Base-by-base conservation (phyloP, 2,888 invertebrate species). In the Ophraella communa region DNA sequence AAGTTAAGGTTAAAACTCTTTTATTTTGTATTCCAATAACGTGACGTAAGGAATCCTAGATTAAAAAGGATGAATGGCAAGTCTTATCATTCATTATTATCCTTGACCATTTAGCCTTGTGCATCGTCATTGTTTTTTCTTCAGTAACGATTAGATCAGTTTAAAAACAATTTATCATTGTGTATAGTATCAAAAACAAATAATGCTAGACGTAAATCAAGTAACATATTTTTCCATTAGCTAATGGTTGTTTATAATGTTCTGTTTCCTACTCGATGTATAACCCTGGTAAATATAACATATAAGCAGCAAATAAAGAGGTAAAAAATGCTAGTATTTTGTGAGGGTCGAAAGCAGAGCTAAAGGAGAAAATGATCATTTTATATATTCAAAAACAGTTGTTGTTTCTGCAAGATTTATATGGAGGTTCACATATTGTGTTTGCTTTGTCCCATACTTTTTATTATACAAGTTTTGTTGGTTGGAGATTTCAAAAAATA, bases 241-340 rank as follows among this genome's bases (percentile, higher is more conserved):
- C 47, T 47, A 47, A 47, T 47, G 47, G 47, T 47, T 21, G 21
- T 47, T 47, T 47, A 47, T 47, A 47, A 47, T 47, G 47, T 47
- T 21, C 23, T 11, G n/a, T 23, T 47, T 47, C 21, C 47, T 21
- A 23, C 23, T n/a, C n/a, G n/a, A 47, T 21, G 23, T 21, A 47
- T 21, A 47, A 21, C n/a, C 11, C 47, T 47, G 8, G 14, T 23
- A 11, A 23, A n/a, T 7, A 47, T 14, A 23, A n/a, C 11, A 47
- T 14, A 47, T 47, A 21, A 47, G 47, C 3, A n/a, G 47, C 47
- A 10, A 47, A 47, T 23, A 47, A 47, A 47, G 14, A 35, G 5
- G 7, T 39, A 39, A 39, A 39, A 17, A 14, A 14, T 4, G 17
- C 7, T 39, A 14, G 4, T 1, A 14, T 39, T 7, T 39, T 5